Base-by-base conservation (phyloP, 2,888 invertebrate species). In the Chrysomela aeneicollis region DNA sequence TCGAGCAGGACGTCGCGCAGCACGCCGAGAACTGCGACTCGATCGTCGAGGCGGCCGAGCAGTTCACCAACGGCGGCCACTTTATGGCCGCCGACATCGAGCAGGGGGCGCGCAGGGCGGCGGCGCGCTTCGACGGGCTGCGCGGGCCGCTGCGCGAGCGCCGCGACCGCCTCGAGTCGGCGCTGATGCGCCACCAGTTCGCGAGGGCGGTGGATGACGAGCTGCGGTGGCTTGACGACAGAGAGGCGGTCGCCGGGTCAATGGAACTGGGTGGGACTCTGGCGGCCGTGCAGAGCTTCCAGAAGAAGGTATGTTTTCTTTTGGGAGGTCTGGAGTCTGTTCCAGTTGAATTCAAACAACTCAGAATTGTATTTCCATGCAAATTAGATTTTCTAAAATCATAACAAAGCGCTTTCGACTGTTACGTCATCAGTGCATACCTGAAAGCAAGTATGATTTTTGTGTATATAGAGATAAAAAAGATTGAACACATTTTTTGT, bases 151-250 rank as follows among this genome's bases (percentile, higher is more conserved):
- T 96, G 81, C 93, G 94, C 79, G 95, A 94, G 68, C 87, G 96
- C 0, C 86, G 94, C 42, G 97, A 98, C 76, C 95, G 97, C 81
- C 84, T 99, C 37, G 94, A 96, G 78, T 97, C 97, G 71, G 94
- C 97, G 0, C 88, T 91, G 2, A 85, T 92, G 51, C 84, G 97
- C 69, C 95, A 97, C 78, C 92, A 96, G 77, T 97, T 97, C 85
- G 87, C 92, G 51, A 86, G 95, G 21, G 98, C 98, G 78, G 92
- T 95, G 0, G 94, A 96, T 66, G 97, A 98, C 79, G 97, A 98
- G 81, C 78, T 95, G 59, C 89, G 92, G 71, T 98, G 98, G 98
- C 83, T 98, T n/a, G 84, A 86, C 3, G 92, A 94, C 74, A 90
- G 92, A 72, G 90, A 91, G 75, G 87, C 88, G 0, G 79, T 91